Conservation (phyloP, 2,113 vertebrate species). For the Thinocorus orbignyianus region DNA sequence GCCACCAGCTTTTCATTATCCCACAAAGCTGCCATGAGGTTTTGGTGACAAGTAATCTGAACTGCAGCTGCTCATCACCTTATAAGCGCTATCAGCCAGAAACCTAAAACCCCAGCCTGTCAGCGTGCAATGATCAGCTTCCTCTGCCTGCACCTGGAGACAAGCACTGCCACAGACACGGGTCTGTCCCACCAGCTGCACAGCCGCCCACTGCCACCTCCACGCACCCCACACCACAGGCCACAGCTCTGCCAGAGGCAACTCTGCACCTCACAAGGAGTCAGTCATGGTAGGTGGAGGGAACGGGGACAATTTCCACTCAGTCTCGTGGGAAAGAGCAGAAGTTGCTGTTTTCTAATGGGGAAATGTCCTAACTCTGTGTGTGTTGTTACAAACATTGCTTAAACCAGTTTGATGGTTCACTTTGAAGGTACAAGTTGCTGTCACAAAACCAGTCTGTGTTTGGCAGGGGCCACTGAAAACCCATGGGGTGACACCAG, state of each 20-base stretch:
- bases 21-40: neutral
- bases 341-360: too few relatives aligned
- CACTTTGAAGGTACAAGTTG: neutral
- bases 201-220: neutral
- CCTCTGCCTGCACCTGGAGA: neutral
- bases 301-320: neutral
- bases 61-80: neutral
- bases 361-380: too few relatives aligned
- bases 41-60: neutral
- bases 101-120: neutral
- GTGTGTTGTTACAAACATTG: too few relatives aligned
- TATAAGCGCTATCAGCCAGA: neutral
- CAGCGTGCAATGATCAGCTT: neutral
- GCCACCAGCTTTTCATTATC: neutral
- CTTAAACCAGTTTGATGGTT: too few relatives aligned
- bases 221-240: neutral
- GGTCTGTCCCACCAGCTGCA: neutral
- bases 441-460: neutral
- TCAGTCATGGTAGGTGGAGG: rapidly evolving
- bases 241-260: neutral
- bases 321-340: too few relatives aligned
- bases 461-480: neutral
- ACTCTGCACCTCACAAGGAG: neutral
- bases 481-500: rapidly evolving
- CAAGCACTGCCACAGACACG: neutral